Evolutionary conservation across 1,140 invertebrate genomes (phyloP), one percentile per base, ranked within the genome.

Genomic region (Augochlora pura): DNA sequence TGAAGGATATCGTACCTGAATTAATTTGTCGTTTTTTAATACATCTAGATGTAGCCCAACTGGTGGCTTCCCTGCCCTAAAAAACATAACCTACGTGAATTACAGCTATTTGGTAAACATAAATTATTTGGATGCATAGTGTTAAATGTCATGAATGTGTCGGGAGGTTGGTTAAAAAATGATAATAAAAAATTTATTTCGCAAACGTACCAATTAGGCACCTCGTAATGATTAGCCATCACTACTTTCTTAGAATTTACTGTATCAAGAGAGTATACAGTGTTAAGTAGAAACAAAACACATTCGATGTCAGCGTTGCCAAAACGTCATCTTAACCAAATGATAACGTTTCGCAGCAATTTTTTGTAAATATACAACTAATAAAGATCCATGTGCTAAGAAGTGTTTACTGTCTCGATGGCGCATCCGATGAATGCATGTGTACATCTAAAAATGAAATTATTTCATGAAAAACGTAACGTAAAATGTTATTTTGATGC

Each of bases 31-130:
- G 64, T 97, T 98, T 94, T 99, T 99, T 69, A 98, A 93, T 7
- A 99, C 99, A 94, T 99, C 99, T 87, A 99, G 95, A 94, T 99
- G 99, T 66, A 99, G 94, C 21, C 99, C 99, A 62, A 97, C 96
- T 27, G 98, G 97, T 71, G 99, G 98, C 93, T 99, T 99, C 23
- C 98, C 98, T 87, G 99, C 98, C 99, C 99, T 98, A 90, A 87
- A 95, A 94, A 77, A 84, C 79, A 90, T 85, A 88, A 88, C 67
- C 67, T 80, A 46, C 75, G 76, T 68, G 59, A 9, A 68, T 73
- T 46, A 42, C 32, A n/a, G 71, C 38, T 42, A 46, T 62, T 62
- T 16, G 52, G 42, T 69, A 81, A 9, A 54, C 77, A 74, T 14
- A 52, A 18, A 27, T 18, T 72, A 52, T 18, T 2, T 39, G 72